These are phyloP conservation scores for Siniperca obscura DNA, from an alignment of 2,797 vertebrate genomes.

Conservation along the genomic window DNA sequence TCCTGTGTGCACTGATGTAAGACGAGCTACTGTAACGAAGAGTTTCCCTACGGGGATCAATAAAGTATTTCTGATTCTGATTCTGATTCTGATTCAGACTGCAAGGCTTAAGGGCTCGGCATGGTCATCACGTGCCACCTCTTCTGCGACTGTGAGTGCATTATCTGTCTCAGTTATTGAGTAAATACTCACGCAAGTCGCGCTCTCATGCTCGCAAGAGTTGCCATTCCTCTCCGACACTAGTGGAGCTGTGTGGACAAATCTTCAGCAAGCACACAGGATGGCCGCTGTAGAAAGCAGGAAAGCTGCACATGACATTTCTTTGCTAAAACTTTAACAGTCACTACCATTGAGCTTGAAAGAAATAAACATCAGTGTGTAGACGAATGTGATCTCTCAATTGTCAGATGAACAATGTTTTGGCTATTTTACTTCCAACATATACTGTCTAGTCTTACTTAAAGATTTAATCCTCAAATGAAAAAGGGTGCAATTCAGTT, in stretches of 20 bases:
- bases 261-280: not conserved
- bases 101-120: not conserved
- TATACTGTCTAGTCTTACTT: too few relatives aligned
- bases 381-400: not conserved
- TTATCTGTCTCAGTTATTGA: not conserved
- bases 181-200: not conserved
- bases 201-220: not conserved
- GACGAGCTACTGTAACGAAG: too few relatives aligned
- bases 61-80: too few relatives aligned
- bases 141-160: too few relatives aligned
- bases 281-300: not conserved
- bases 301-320: not conserved
- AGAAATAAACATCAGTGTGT: not conserved
- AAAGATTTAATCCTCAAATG: not conserved
- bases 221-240: too few relatives aligned
- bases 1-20: too few relatives aligned
- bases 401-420: not conserved
- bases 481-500: not conserved
- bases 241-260: not conserved
- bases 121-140: not conserved
- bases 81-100: too few relatives aligned
- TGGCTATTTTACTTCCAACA: not conserved
- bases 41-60: too few relatives aligned
- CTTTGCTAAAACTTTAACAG: too few relatives aligned
- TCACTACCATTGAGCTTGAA: not conserved